These are phyloP conservation scores for Smittia sp. DNA, from an alignment of 2,888 invertebrate genomes.

Conservation along the genomic window DNA sequence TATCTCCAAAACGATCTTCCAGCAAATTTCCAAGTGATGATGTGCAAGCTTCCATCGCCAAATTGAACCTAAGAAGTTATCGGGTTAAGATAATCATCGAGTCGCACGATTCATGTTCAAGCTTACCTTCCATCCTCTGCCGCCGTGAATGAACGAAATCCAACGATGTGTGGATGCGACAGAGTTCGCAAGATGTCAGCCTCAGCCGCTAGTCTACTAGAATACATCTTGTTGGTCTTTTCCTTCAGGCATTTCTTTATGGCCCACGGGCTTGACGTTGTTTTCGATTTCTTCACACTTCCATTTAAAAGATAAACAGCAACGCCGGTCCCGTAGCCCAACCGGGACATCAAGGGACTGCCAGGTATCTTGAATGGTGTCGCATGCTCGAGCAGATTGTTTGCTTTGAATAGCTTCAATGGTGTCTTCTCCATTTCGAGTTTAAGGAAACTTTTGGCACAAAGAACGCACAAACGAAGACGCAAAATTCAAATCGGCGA, in stretches of 20 bases:
- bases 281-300: conserved; percentile 59
- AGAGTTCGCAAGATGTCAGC: conserved; percentile 67
- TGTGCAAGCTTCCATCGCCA: conserved; percentile 78
- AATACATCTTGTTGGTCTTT: conserved; percentile 48
- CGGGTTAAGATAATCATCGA: not conserved
- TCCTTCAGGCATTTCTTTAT: conserved; percentile 67
- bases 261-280: conserved; percentile 58
- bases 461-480: too few species aligned
- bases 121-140: conserved; percentile 46
- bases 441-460: too few species aligned
- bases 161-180: conserved; percentile 79
- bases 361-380: conserved; percentile 61
- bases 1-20: conserved; percentile 62
- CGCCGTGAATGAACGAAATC: conserved; percentile 61
- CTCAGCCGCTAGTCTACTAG: conserved; percentile 64
- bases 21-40: conserved; percentile 71
- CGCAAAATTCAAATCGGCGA: too few species aligned
- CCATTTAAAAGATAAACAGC: conserved; percentile 73
- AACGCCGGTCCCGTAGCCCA: conserved; percentile 78
- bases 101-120: not conserved
- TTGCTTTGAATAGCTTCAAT: conserved; percentile 45
- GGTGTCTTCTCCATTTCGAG: conserved; percentile 36
- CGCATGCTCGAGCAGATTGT: conserved; percentile 44
- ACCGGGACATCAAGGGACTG: conserved; percentile 68
- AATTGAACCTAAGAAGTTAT: conserved; percentile 55